A percentile compares a stretch with the other conserved stretches of the same genome.
phyloP scores from a whole-genome alignment of 2,888 invertebrate genomes.

The Caenorhabditis afra region DNA sequence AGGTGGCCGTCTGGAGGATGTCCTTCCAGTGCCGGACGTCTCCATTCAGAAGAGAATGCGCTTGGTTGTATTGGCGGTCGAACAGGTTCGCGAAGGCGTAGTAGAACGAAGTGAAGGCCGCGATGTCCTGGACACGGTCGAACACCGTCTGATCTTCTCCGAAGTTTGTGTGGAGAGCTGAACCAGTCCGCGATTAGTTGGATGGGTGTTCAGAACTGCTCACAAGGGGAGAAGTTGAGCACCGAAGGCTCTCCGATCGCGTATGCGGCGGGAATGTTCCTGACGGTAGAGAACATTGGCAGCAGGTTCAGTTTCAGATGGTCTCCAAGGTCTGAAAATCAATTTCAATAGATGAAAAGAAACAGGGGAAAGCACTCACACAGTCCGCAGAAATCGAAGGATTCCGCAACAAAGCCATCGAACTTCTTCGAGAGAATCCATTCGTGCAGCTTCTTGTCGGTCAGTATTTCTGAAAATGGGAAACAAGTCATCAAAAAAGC shows the following conservation, averaged over 20 bases:
- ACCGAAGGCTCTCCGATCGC: slow-evolving; percentile 42
- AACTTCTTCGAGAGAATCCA: slow-evolving; percentile 28
- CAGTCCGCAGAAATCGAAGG: slow-evolving; percentile 40
- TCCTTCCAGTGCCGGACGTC: slow-evolving; percentile 39
- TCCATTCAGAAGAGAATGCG: slow-evolving; percentile 27
- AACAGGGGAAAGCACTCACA: slow-evolving; percentile 4
- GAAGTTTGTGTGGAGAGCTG: slow-evolving; percentile 31
- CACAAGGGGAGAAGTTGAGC: slow-evolving; percentile 32
- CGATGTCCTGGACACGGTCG: slow-evolving; percentile 34
- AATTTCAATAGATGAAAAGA: background rate
- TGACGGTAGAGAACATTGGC: slow-evolving; percentile 43
- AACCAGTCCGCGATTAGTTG: background rate
- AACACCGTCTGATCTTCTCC: slow-evolving; percentile 31
- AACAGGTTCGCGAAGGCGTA: slow-evolving; percentile 38
- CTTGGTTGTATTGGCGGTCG: slow-evolving; percentile 34
- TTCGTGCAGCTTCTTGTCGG: slow-evolving; percentile 22
- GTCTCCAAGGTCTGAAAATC: slow-evolving; percentile 31
- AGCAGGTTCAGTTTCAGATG: slow-evolving; percentile 35
- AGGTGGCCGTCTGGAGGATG: slow-evolving; percentile 35
- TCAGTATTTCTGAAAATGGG: slow-evolving; percentile 28
- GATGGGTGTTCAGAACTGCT: background rate
- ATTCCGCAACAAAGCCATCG: slow-evolving; percentile 30
- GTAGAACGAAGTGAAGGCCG: slow-evolving; percentile 35
- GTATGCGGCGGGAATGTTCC: slow-evolving; percentile 28
- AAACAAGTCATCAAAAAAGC: background rate